These are phyloP conservation scores for Xestoiulus laeticollis DNA, from an alignment of 2,888 invertebrate species.

Conservation along the genomic window DNA sequence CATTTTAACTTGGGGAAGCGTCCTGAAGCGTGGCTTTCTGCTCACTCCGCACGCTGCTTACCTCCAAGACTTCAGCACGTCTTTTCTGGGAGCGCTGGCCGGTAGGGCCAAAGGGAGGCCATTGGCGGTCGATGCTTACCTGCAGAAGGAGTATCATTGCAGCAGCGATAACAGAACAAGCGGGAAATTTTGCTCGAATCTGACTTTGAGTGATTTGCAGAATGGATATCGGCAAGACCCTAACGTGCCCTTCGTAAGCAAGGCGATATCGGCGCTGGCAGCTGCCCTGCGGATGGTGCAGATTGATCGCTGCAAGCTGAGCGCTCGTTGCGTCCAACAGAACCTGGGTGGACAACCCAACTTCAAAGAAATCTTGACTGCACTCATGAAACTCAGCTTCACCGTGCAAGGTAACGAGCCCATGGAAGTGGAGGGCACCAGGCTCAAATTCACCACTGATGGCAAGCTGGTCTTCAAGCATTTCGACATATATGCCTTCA, in stretches of 20 bases:
- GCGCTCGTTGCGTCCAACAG: constrained; percentile 29
- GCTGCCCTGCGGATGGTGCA: constrained; percentile 62
- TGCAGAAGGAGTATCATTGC: constrained; percentile 48
- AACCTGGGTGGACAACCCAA: constrained; percentile 50
- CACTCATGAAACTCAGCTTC: constrained; percentile 58
- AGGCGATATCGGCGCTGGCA: constrained; percentile 55
- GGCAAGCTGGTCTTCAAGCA: constrained; percentile 59
- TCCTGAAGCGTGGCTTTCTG: constrained; percentile 54
- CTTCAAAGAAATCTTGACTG: constrained; percentile 57
- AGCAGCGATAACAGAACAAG: neutral
- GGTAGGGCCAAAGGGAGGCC: constrained; percentile 20
- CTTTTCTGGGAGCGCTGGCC: constrained; percentile 39
- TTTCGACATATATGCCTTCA: constrained; percentile 58
- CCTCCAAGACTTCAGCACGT: constrained; percentile 59
- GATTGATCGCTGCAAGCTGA: constrained; percentile 58
- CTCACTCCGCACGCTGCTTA: constrained; percentile 58
- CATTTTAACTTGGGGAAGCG: neutral
- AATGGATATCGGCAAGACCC: constrained; percentile 52
- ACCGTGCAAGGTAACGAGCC: constrained; percentile 57
- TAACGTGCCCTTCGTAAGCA: constrained; percentile 54
- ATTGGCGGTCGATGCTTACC: constrained; percentile 49
- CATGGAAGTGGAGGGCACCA: constrained; percentile 59
- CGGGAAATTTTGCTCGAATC: neutral
- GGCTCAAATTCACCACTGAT: constrained; percentile 58
- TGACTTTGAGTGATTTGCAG: constrained; percentile 47